Evolutionary conservation across 2,113 vertebrate species (phyloP).

Genomic region (Sinocyclocheilus anophthalmus): DNA sequence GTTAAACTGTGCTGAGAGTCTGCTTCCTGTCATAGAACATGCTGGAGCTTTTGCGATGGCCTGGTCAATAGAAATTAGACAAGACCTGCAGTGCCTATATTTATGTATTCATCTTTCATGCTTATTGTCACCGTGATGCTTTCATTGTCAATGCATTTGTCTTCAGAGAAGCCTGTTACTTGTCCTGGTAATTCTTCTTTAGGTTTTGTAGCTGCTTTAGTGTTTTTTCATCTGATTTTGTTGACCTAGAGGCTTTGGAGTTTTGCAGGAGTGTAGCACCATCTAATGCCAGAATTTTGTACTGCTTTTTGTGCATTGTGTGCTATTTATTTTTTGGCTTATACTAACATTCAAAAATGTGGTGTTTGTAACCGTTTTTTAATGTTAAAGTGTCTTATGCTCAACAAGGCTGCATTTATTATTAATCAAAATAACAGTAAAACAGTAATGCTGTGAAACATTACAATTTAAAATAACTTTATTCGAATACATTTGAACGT

Average conservation of each 20-base stretch:
- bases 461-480: not conserved
- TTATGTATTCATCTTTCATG: not conserved
- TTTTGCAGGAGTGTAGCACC: constrained; percentile 4
- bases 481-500: not conserved
- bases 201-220: not conserved
- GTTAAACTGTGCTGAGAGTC: constrained; percentile 5
- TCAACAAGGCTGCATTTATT: not conserved
- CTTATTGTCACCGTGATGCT: not conserved
- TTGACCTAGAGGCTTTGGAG: not conserved
- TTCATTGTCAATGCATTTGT: not conserved
- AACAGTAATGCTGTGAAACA: not conserved
- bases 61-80: not conserved
- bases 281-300: constrained; percentile 33
- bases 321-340: not conserved
- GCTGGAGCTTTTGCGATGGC: not conserved
- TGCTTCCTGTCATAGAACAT: not conserved
- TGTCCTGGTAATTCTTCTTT: not conserved
- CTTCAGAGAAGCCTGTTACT: not conserved
- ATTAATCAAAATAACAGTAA: not conserved
- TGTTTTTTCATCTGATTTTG: not conserved
- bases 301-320: not conserved
- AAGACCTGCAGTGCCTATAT: not conserved
- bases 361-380: not conserved
- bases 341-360: not conserved
- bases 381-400: not conserved